Evolutionary conservation across 2,797 vertebrate species (phyloP).

Genomic region (Echeneis naucrates): DNA sequence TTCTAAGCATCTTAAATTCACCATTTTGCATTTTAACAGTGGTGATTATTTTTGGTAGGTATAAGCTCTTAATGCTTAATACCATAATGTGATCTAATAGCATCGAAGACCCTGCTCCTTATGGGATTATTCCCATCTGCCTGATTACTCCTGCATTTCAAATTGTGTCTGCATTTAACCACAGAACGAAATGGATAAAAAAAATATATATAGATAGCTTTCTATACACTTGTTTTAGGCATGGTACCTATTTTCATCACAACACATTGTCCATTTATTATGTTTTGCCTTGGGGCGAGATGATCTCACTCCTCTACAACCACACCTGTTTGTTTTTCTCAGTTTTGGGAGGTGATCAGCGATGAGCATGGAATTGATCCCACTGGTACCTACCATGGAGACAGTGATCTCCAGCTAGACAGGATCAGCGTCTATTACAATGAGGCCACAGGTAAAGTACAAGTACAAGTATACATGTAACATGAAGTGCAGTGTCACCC

Average conservation of each 20-base stretch:
- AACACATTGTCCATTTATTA: neutral
- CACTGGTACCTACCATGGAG: slow-evolving; percentile 85
- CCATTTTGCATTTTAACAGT: neutral
- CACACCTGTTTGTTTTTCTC: neutral
- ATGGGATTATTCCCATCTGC: slow-evolving; percentile 49
- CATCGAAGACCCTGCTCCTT: slow-evolving; percentile 6
- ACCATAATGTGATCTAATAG: neutral
- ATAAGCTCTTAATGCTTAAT: neutral
- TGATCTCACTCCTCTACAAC: neutral
- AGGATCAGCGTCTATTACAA: slow-evolving; percentile 88
- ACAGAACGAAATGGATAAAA: slow-evolving; percentile 22
- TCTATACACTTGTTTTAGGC: neutral
- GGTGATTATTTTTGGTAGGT: neutral
- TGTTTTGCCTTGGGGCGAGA: neutral
- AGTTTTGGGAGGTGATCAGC: slow-evolving; percentile 95
- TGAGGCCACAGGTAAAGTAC: slow-evolving; percentile 79
- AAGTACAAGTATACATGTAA: neutral
- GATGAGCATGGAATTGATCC: slow-evolving; percentile 88
- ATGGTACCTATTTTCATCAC: neutral
- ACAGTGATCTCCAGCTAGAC: slow-evolving; percentile 89
- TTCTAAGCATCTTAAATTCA: neutral
- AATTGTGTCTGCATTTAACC: slow-evolving; percentile 14
- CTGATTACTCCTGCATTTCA: slow-evolving; percentile 36
- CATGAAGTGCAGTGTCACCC: neutral
- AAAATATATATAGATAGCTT: slow-evolving; percentile 28